These are phyloP conservation scores for Mobula hypostoma DNA, from an alignment of 2,113 vertebrate species.

Conservation along the genomic window DNA sequence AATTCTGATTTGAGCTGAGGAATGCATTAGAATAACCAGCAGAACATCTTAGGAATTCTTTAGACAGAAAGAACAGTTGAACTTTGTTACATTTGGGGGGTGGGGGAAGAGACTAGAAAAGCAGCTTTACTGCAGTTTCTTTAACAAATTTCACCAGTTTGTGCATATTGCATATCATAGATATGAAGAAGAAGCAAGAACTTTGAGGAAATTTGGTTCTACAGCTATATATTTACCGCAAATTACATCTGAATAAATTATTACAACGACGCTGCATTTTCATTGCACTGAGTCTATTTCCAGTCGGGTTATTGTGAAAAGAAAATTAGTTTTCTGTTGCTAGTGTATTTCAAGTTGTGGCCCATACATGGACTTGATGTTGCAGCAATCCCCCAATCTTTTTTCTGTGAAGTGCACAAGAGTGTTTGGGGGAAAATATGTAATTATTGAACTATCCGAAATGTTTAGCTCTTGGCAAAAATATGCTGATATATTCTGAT, in stretches of 20 bases:
- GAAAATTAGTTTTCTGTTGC: not conserved
- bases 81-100: not conserved
- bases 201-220: not conserved
- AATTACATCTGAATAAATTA: not conserved
- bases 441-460: not conserved
- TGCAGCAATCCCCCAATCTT: not conserved
- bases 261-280: not conserved
- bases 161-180: not conserved
- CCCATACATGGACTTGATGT: not conserved
- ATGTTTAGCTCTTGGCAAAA: not conserved
- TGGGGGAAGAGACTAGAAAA: not conserved
- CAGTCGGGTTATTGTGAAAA: not conserved
- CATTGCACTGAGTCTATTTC: too few species aligned
- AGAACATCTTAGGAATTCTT: slow-evolving; percentile 12
- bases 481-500: not conserved
- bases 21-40: slow-evolving; percentile 6
- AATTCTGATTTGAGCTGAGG: slow-evolving; percentile 32
- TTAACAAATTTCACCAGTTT: not conserved
- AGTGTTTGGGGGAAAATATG: not conserved
- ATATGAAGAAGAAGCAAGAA: not conserved
- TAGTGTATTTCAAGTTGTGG: not conserved
- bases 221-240: not conserved
- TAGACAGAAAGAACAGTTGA: not conserved
- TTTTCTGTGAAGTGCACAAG: not conserved
- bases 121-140: not conserved